These are phyloP conservation scores for Harmothoe impar DNA, from an alignment of 2,888 invertebrate genomes.

Conservation along the genomic window DNA sequence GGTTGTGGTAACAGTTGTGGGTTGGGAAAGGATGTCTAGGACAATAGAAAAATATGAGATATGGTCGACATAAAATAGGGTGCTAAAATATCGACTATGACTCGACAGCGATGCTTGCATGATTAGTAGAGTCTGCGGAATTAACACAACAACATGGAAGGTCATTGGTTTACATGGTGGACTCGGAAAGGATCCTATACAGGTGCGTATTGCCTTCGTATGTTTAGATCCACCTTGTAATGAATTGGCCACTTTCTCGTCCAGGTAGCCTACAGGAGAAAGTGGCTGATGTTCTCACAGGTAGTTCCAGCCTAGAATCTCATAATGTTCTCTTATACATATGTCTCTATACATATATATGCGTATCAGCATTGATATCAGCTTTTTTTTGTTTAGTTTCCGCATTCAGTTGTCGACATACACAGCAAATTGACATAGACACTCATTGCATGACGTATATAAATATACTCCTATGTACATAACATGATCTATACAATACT, in stretches of 20 bases:
- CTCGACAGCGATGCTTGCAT: slow-evolving; percentile 11
- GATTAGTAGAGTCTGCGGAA: not conserved
- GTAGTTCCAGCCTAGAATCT: slow-evolving; percentile 17
- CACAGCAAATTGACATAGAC: slow-evolving; percentile 12
- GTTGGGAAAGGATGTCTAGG: slow-evolving; percentile 27
- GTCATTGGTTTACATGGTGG: slow-evolving; percentile 11
- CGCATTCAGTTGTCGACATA: not conserved
- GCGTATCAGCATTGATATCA: slow-evolving; percentile 3
- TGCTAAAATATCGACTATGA: slow-evolving; percentile 43
- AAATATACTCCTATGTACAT: slow-evolving; percentile 61
- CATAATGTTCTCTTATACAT: not conserved
- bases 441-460: slow-evolving; percentile 55
- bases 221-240: no score
- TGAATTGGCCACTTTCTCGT: no score
- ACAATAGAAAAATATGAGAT: slow-evolving; percentile 51
- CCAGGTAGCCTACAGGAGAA: no score
- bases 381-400: not conserved
- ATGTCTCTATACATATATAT: not conserved
- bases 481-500: slow-evolving; percentile 38
- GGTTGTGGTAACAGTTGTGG: not conserved
- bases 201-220: slow-evolving; percentile 9
- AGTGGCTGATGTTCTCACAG: not conserved
- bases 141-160: slow-evolving; percentile 21
- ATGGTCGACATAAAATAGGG: slow-evolving; percentile 51
- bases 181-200: not conserved